Evolutionary conservation across 2,888 invertebrate species (phyloP), one percentile per base, ranked within the genome.

Genomic region (Listrodromus nycthemerus): DNA sequence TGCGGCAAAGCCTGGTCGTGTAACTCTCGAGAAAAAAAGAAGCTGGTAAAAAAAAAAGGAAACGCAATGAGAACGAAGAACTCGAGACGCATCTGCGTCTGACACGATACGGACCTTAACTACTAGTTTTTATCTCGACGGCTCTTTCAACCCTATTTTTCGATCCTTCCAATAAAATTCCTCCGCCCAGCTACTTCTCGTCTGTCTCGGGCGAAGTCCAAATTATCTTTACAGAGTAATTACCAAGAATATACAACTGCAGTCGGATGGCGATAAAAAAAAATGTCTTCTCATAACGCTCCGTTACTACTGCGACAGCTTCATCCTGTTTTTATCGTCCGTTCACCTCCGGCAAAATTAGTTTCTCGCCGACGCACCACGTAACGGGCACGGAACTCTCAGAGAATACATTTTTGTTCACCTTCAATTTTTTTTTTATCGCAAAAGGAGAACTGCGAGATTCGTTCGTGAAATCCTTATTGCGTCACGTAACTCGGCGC

Each of bases 401-500:
- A 33, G 33, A 7, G 33, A 33, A 33, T 41, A 41, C 41, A 13
- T 13, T 13, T 41, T 41, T 41, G 13, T 41, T 41, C 3, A 13
- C 5, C 10, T 41, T 13, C 1, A 69, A 50, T 13, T 41, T 41
- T 13, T 33, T 33, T 4, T 41, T 2, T 13, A 2, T 41, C 13
- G 41, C 10, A 13, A 41, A 41, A 48, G 48, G 27, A 69, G 16
- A 52, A 48, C 30, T 37, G 63, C 63, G 63, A 61, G 30, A 16
- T 37, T 45, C 69, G 65, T 80, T 85, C 65, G 74, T 85, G 67
- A 66, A 83, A 79, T 80, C 52, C 63, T 37, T 19, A 45, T 83
- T 81, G 69, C 66, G 74, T 82, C 65, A 74, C 52, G 37, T 67
- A 61, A 8, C 65, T 63, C 58, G 45, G 71, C 58, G 24, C 33